Conservation (phyloP, 1,140 invertebrate genomes). For the Neuroterus valhalla region DNA sequence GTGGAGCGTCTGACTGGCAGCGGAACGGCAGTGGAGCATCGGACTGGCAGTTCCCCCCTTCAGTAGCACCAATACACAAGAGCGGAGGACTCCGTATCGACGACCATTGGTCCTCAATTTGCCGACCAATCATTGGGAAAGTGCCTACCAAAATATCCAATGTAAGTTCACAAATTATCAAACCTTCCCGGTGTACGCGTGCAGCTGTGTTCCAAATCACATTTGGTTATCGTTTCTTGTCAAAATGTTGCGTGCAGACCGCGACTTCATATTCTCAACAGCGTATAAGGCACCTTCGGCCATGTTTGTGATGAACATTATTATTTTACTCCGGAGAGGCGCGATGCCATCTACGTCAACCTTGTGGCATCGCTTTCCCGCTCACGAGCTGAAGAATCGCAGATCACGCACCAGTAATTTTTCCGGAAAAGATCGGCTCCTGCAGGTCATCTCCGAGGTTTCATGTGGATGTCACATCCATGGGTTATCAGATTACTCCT, state of each 20-base stretch:
- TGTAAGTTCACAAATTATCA: constrained; percentile 87
- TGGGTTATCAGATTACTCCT: too few relatives aligned
- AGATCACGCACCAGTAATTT: background rate
- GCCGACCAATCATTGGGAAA: constrained; percentile 83
- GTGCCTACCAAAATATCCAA: constrained; percentile 82
- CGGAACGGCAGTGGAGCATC: constrained; percentile 49
- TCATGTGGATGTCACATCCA: too few relatives aligned
- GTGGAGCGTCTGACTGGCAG: constrained; percentile 36
- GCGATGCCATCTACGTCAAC: background rate
- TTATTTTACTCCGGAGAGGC: constrained; percentile 29
- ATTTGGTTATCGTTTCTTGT: constrained; percentile 30
- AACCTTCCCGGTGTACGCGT: constrained; percentile 67
- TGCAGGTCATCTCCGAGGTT: too few relatives aligned
- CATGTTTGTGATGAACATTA: constrained; percentile 57
- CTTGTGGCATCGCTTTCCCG: background rate
- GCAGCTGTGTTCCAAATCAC: constrained; percentile 32
- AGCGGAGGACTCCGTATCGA: constrained; percentile 76
- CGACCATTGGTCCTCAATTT: constrained; percentile 81
- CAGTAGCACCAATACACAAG: constrained; percentile 78
- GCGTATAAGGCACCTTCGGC: constrained; percentile 50
- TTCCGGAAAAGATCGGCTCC: too few relatives aligned
- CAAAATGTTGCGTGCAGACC: constrained; percentile 23
- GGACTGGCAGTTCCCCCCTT: constrained; percentile 75
- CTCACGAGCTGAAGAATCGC: background rate
- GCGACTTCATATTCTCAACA: constrained; percentile 23